phyloP scores from a whole-genome alignment of 53 echinoderm and acorn worm genomes.

The Holothuria leucospilota region DNA sequence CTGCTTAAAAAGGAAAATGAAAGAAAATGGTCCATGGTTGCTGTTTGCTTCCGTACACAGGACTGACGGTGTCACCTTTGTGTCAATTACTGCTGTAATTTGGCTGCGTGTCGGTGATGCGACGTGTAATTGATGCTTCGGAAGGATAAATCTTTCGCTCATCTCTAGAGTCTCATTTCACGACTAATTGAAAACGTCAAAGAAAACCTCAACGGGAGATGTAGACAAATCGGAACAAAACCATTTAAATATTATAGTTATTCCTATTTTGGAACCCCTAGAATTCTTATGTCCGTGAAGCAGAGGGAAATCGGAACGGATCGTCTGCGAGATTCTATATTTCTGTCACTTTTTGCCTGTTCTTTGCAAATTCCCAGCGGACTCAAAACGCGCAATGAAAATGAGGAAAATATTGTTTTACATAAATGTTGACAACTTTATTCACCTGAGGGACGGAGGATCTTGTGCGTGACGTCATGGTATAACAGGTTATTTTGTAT shows the following conservation, averaged over 20 bases:
- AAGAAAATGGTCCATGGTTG: too few relatives aligned
- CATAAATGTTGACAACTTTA: constrained; percentile 29
- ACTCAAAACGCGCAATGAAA: constrained; percentile 30
- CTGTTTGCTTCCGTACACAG: too few relatives aligned
- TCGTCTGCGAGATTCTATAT: constrained; percentile 10
- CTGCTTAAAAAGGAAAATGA: too few relatives aligned
- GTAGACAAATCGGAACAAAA: constrained; percentile 5
- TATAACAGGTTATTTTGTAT: too few relatives aligned
- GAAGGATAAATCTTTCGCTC: too few relatives aligned
- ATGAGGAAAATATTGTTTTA: constrained; percentile 38
- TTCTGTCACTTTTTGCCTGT: constrained; percentile 29
- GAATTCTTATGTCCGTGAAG: not conserved
- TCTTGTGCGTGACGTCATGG: constrained; percentile 16
- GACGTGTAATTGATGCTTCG: too few relatives aligned
- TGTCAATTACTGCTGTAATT: too few relatives aligned
- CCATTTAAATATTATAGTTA: constrained; percentile 44
- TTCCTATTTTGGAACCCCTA: not conserved
- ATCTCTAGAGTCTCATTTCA: constrained; percentile 36
- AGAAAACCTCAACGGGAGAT: constrained; percentile 11
- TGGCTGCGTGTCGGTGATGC: too few relatives aligned
- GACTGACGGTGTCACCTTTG: too few relatives aligned
- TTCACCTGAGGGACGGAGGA: constrained; percentile 24
- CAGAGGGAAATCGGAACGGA: too few relatives aligned
- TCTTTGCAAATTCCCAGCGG: not conserved
- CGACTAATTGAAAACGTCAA: constrained; percentile 48